Evolutionary conservation across 2,888 invertebrate genomes (phyloP).

Genomic region (Gnatocerus cornutus): DNA sequence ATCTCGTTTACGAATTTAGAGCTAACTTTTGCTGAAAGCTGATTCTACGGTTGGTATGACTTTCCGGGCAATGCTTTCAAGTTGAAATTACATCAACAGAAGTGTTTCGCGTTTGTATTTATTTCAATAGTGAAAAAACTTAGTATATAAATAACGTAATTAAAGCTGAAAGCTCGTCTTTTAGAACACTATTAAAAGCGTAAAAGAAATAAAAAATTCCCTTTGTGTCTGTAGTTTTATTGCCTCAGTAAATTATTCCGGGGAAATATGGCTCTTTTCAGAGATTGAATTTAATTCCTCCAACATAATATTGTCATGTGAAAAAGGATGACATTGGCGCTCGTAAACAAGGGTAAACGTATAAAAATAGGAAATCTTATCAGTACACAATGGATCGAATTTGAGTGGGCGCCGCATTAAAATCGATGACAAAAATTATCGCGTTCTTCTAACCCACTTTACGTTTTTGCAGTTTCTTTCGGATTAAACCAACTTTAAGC

Average conservation of each 20-base stretch:
- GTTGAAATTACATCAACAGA: constrained; percentile 9
- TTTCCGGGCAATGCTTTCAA: constrained; percentile 12
- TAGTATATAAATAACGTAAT: no score
- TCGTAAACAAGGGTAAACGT: constrained; percentile 26
- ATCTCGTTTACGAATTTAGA: constrained; percentile 1
- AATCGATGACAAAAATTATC: background rate
- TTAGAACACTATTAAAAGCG: constrained; percentile 2
- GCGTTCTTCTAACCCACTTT: no score
- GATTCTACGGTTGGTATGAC: constrained; percentile 10
- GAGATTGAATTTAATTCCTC: constrained; percentile 2
- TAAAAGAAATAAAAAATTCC: background rate
- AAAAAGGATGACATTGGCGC: constrained; percentile 9
- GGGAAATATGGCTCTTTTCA: background rate
- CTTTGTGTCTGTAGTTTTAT: constrained; percentile 1
- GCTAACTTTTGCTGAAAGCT: background rate
- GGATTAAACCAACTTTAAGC: no score
- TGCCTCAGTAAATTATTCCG: background rate
- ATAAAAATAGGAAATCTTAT: constrained; percentile 29
- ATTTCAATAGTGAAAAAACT: background rate
- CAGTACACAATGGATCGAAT: constrained; percentile 8
- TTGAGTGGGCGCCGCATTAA: background rate
- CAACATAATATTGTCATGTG: background rate
- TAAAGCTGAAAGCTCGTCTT: background rate
- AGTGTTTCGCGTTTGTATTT: constrained; percentile 3
- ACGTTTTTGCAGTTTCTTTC: no score